Conservation (phyloP, 2,888 invertebrate species). For the Lepeophtheirus nordmannii region DNA sequence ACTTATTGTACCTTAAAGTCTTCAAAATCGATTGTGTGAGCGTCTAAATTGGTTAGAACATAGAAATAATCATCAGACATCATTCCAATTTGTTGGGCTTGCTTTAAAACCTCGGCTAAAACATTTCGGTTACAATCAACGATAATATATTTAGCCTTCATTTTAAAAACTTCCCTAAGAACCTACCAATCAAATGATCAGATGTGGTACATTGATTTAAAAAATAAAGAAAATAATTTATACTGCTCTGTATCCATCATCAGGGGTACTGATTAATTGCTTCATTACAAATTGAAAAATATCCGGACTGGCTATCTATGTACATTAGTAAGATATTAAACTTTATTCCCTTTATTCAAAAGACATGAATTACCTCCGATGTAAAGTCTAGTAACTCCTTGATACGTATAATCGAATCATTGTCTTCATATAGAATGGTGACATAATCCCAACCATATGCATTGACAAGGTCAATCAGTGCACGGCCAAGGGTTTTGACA, state of each 20-base stretch:
- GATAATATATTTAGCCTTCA: constrained; percentile 28
- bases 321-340: too few species aligned
- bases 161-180: constrained; percentile 27
- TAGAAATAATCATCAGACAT: constrained; percentile 91
- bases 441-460: constrained; percentile 90
- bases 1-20: constrained; percentile 49
- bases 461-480: constrained; percentile 74
- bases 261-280: neutral
- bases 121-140: constrained; percentile 58
- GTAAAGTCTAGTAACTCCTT: constrained; percentile 49
- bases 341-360: too few species aligned
- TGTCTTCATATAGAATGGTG: constrained; percentile 88
- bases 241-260: neutral
- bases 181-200: constrained; percentile 10
- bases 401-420: constrained; percentile 72
- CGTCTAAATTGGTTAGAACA: constrained; percentile 76
- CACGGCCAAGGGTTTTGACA: constrained; percentile 39
- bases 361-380: neutral
- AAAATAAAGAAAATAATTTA: neutral
- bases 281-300: neutral
- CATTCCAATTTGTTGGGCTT: constrained; percentile 91
- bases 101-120: constrained; percentile 52
- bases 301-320: too few species aligned
- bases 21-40: constrained; percentile 77
- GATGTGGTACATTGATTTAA: neutral